Evolutionary conservation across 2,797 vertebrate genomes (phyloP).

Genomic region (Psittacula echo): DNA sequence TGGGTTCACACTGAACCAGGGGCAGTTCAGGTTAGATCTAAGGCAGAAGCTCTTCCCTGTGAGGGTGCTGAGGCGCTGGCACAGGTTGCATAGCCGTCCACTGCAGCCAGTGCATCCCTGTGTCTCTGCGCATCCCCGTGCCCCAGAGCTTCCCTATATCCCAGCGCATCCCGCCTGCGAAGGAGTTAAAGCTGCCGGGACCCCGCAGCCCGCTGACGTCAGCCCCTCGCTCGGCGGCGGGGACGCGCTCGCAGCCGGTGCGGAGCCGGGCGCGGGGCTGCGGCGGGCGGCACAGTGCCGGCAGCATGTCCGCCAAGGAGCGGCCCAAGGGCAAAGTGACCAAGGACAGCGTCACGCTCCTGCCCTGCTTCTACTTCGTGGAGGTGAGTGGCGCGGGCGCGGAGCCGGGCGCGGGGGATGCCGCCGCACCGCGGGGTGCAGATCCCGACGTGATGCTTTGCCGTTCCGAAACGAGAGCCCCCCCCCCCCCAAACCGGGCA

Average conservation of each 20-base stretch:
- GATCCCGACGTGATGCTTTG: not conserved
- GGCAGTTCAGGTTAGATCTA: too few relatives aligned
- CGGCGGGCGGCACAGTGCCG: conserved; percentile 27
- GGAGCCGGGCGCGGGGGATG: not conserved
- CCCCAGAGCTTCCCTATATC: fast-evolving
- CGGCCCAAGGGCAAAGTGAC: conserved; percentile 85
- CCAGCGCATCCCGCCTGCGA: not conserved
- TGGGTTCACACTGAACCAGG: too few relatives aligned
- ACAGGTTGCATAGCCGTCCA: not conserved
- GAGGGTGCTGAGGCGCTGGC: not conserved
- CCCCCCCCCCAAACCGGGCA: not conserved
- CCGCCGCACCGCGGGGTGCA: not conserved
- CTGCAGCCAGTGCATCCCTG: not conserved
- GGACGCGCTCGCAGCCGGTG: conserved; percentile 1
- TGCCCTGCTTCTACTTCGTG: conserved; percentile 98
- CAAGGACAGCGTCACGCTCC: conserved; percentile 95
- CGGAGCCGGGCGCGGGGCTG: not conserved
- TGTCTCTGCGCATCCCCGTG: fast-evolving
- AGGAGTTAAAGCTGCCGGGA: not conserved
- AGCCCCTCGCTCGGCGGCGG: conserved; percentile 28
- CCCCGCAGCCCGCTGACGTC: conserved; percentile 73
- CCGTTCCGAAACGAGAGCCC: not conserved
- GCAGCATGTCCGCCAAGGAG: conserved; percentile 89
- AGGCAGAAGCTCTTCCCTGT: not conserved
- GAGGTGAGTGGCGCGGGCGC: conserved; percentile 84